phyloP scores from a whole-genome alignment of 2,888 invertebrate genomes.

The Nomada ruficornis region DNA sequence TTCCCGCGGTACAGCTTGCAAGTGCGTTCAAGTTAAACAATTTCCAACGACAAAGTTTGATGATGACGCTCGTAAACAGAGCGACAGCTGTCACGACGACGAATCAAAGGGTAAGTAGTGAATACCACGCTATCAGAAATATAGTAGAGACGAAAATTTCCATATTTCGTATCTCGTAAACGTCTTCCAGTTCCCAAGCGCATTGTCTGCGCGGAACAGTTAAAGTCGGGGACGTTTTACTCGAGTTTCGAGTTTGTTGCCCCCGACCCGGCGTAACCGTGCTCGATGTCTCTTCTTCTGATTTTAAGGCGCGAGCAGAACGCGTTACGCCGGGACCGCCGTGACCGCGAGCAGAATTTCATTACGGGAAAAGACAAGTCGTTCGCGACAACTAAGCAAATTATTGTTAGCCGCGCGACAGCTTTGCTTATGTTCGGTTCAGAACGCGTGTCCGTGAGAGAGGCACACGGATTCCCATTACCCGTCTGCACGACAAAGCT shows the following conservation, averaged over 20 bases:
- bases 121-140: conserved; percentile 13
- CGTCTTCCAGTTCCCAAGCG: conserved; percentile 39
- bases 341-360: conserved; percentile 49
- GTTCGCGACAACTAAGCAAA: conserved; percentile 25
- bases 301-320: conserved; percentile 56
- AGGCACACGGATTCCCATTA: not conserved
- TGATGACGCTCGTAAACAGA: conserved; percentile 11
- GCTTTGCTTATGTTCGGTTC: not conserved
- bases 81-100: not conserved
- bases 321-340: not conserved
- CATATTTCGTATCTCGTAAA: conserved; percentile 43
- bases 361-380: conserved; percentile 40
- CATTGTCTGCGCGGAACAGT: conserved; percentile 49
- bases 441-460: not conserved
- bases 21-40: not conserved
- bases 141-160: conserved; percentile 46
- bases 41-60: not conserved
- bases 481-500: conserved; percentile 26
- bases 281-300: conserved; percentile 42
- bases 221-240: conserved; percentile 50
- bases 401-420: conserved; percentile 30
- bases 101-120: conserved; percentile 21
- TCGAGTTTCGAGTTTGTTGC: conserved; percentile 63
- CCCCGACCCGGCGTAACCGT: conserved; percentile 35
- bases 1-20: no score